Evolutionary conservation across 2,113 vertebrate species (phyloP).

Genomic region (Sander lucioperca): DNA sequence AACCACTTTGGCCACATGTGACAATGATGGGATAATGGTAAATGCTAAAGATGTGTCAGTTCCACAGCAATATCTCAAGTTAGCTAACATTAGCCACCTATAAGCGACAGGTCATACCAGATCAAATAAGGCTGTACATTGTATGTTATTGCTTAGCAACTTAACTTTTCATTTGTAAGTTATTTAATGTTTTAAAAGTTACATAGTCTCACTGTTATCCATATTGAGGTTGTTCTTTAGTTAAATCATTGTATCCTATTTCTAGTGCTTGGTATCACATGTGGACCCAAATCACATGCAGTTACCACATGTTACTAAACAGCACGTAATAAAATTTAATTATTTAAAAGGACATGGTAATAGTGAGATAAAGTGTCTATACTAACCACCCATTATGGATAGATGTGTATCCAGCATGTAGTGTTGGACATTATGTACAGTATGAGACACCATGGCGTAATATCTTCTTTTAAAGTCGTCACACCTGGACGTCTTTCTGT

Average conservation of each 20-base stretch:
- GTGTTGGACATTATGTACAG: background rate
- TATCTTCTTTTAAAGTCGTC: conserved; percentile 27
- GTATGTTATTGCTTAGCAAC: background rate
- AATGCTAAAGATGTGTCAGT: background rate
- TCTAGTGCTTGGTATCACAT: background rate
- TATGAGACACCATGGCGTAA: conserved; percentile 12
- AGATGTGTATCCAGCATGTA: background rate
- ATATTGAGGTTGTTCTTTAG: background rate
- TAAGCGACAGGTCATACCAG: background rate
- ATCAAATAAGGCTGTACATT: background rate
- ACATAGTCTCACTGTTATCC: background rate
- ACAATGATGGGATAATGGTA: background rate
- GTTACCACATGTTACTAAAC: background rate
- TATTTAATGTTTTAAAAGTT: background rate
- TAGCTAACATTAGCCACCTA: background rate
- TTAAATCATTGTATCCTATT: background rate
- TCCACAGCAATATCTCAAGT: background rate
- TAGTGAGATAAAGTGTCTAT: background rate
- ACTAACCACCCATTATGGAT: background rate
- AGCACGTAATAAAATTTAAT: background rate
- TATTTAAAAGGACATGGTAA: background rate
- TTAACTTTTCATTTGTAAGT: background rate
- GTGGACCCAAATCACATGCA: background rate
- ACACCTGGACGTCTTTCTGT: conserved; percentile 36
- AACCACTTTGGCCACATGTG: background rate